Base-by-base conservation (phyloP, 2,113 vertebrate species). In the Ceyx melanurus region DNA sequence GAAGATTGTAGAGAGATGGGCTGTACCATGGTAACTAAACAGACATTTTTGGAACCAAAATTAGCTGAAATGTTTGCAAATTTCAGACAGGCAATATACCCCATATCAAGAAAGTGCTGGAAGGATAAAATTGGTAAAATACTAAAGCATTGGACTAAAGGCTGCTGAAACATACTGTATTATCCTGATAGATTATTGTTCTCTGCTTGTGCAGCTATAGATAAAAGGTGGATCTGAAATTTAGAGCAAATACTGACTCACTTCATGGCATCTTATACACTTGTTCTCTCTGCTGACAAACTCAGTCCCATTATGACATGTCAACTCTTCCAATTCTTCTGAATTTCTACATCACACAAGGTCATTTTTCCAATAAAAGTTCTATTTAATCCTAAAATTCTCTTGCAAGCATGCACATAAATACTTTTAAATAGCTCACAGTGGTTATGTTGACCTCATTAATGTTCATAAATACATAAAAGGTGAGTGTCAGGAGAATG, bases 231-330 rank as follows among this genome's bases (percentile, higher is more conserved):
- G 37, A 45, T 14, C 43, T 26, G 48, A 53, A 82, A 75, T 16
- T 56, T 58, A 46, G 11, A 31, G 50, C 48, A 80, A 79, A 33
- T 5, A 28, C 5, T 0, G 0, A 21, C 58, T 40, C 70, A 22
- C 25, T 40, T 35, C 45, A 22, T 25, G 46, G 35, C 50, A 23
- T 35, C 15, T 43, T 42, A 26, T 16, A 20, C 62, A 10, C 50
- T 40, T 19, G 50, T 21, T 70, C 40, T 46, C 60, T 42, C 50
- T 19, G 13, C 18, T 43, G 67, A 33, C 6, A 45, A 40, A 51
- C 12, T 58, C 3, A 0, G 61, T 42, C 51, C n/a, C 2, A 0
- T 62, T 35, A 42, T 1, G 12, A 23, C 9, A 2, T 14, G n/a
- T 12, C 23, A 35, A 3, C 23, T n/a, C 31, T 67, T 66, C n/a